Base-by-base conservation (phyloP, 2,797 vertebrate genomes). In the Peromyscus attwateri region DNA sequence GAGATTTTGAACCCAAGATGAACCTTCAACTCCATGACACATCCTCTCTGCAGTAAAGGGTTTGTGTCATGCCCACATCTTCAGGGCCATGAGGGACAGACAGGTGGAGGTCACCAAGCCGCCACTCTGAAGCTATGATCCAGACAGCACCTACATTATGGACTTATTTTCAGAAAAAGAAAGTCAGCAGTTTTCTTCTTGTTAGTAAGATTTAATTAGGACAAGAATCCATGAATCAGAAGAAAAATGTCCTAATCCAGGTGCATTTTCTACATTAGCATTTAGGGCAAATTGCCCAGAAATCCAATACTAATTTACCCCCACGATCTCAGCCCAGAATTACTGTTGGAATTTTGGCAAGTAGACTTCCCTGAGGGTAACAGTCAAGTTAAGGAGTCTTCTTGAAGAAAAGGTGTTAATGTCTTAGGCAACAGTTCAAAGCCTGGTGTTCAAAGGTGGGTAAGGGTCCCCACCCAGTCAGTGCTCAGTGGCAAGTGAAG, bases 231-330 rank as follows among this genome's bases (percentile, higher is more conserved):
- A 1, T 96, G 77, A 97, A 93, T 97, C 96, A 95, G 97, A 97
- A 95, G 94, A 96, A 97, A 97, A 95, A 91, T 96, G 84, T 92
- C 83, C 94, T 94, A 84, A 94, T 79, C 97, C 97, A 98, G 97
- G 96, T 98, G 97, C 64, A 89, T 93, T 95, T 94, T 96, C 94
- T 90, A 91, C 60, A 97, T 98, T 97, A 97, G 94, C 97, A 97
- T 97, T 97, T 96, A 97, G 93, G 97, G 97, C 98, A 98, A 97
- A 97, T 94, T 97, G 98, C 98, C 98, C 98, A 98, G 97, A 97
- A 97, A 97, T 89, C 89, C 96, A 95, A 93, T 80, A 96, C 49
- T 94, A 96, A 95, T 95, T 98, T 94, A 96, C 87, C 90, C 94
- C 93, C 88, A 92, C 92, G 87, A 97, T 96, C 91, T 96, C 92